Conservation (phyloP, 2,113 vertebrate species). For the Rattus rattus region DNA sequence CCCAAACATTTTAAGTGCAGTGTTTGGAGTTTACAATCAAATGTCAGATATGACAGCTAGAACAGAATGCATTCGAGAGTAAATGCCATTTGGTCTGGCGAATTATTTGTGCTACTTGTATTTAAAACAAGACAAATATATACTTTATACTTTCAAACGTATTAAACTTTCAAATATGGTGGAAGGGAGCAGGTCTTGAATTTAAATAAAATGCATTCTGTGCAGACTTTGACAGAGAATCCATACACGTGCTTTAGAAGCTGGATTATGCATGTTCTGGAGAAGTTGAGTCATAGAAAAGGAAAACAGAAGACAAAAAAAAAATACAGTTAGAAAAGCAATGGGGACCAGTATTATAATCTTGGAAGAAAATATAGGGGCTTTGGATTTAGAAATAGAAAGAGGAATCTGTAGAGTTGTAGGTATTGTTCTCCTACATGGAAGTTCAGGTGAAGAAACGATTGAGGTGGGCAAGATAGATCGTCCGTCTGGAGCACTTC, state of each 20-base stretch:
- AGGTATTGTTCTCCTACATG: slow-evolving; percentile 40
- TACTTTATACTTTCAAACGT: neutral
- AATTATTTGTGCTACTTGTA: neutral
- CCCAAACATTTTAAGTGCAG: neutral
- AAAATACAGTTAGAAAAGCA: neutral
- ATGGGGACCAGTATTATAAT: neutral
- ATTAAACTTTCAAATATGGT: neutral
- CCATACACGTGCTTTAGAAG: neutral
- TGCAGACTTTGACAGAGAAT: neutral
- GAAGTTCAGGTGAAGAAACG: slow-evolving; percentile 4
- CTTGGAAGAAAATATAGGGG: neutral
- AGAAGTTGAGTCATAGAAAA: neutral
- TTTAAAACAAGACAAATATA: neutral
- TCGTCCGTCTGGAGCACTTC: neutral
- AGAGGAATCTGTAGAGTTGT: neutral
- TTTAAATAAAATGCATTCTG: neutral
- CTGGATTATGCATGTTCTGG: neutral
- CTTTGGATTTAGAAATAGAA: slow-evolving; percentile 6
- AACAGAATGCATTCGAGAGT: neutral
- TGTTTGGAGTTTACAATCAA: slow-evolving; percentile 10
- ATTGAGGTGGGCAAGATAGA: neutral
- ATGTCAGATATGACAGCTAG: neutral
- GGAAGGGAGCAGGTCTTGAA: neutral
- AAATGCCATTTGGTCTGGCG: neutral
- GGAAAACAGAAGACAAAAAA: neutral